phyloP scores from a whole-genome alignment of 2,888 invertebrate species.

The Carpatolechia fugitivella region DNA sequence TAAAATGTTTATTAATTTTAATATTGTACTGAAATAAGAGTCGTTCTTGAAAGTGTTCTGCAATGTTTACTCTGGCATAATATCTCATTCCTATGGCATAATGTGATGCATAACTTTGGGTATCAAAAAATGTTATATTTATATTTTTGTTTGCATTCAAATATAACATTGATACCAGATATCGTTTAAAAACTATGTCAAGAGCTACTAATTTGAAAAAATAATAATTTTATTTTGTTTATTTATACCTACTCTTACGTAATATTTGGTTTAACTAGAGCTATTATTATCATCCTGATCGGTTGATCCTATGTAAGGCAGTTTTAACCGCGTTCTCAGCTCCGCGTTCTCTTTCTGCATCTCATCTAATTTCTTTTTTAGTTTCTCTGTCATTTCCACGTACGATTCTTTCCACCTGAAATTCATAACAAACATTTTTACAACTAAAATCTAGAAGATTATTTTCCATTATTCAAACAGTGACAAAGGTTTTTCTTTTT shows the following conservation, averaged over 20 bases:
- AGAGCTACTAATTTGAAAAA: too few species aligned
- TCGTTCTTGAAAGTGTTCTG: background rate
- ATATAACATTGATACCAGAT: too few species aligned
- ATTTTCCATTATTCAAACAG: background rate
- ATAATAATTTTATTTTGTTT: background rate
- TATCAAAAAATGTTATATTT: too few species aligned
- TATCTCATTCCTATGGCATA: too few species aligned
- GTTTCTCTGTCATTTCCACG: slow-evolving; percentile 79
- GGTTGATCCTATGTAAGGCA: slow-evolving; percentile 40
- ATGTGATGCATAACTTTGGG: too few species aligned
- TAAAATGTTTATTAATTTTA: slow-evolving; percentile 32
- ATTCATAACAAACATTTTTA: slow-evolving; percentile 15
- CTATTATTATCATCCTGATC: slow-evolving; percentile 36
- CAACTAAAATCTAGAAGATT: background rate
- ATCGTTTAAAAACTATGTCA: too few species aligned
- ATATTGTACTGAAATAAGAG: slow-evolving; percentile 51
- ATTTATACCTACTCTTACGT: background rate
- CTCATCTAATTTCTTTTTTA: slow-evolving; percentile 78
- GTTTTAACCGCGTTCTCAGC: slow-evolving; percentile 58
- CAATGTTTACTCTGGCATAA: too few species aligned
- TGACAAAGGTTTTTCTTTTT: too few species aligned
- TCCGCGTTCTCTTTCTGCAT: slow-evolving; percentile 76
- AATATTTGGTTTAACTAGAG: slow-evolving; percentile 33
- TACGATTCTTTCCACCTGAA: slow-evolving; percentile 83
- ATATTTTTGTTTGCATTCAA: too few species aligned